Conservation (phyloP, 2,797 vertebrate species). For the Sus cebifrons region DNA sequence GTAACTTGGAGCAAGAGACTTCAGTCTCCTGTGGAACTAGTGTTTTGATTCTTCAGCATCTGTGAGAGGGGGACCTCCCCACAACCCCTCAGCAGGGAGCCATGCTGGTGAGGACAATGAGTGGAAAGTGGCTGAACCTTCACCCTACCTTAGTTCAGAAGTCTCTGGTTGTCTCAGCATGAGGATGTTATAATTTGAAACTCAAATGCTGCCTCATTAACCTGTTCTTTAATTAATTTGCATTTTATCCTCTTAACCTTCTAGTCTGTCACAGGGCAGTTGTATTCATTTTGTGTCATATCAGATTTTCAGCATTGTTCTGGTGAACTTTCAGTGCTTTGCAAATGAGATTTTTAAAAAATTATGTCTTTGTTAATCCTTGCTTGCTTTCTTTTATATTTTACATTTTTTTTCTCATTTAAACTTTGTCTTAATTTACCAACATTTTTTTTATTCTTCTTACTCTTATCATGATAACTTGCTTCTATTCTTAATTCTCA, state of each 20-base stretch:
- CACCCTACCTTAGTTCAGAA: background rate
- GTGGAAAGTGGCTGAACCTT: background rate
- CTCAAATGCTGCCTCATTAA: conserved; percentile 59
- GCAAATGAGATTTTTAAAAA: background rate
- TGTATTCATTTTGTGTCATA: conserved; percentile 34
- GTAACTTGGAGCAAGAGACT: background rate
- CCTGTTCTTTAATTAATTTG: conserved; percentile 67
- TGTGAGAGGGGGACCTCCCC: background rate
- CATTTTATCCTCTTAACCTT: conserved; percentile 40
- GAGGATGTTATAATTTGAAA: conserved; percentile 51
- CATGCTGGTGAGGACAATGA: background rate
- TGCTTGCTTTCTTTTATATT: background rate
- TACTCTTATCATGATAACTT: background rate
- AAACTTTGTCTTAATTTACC: conserved; percentile 6
- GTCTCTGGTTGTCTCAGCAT: background rate
- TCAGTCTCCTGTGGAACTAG: background rate
- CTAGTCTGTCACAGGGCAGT: background rate
- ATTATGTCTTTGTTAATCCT: background rate
- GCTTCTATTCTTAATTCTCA: background rate
- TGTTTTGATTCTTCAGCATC: background rate
- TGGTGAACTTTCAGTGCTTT: background rate
- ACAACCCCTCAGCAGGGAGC: background rate
- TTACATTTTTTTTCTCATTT: background rate
- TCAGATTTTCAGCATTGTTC: background rate
- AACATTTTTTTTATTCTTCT: background rate